Conservation (phyloP, 2,113 vertebrate genomes). For the Paradoxurus hermaphroditus region DNA sequence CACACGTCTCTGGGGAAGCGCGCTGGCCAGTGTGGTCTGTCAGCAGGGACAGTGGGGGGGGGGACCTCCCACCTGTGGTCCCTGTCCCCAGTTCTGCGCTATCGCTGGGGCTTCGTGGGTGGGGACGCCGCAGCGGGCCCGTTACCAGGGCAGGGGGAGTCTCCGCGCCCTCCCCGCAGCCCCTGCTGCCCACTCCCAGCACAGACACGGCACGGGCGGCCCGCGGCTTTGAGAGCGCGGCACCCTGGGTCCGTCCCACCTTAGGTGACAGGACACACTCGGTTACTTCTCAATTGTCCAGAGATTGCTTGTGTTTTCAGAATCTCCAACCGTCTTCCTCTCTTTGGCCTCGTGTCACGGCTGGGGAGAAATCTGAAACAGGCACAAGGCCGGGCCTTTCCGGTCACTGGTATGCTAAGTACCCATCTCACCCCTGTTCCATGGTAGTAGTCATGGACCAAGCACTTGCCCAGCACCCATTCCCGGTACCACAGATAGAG, state of each 20-base stretch:
- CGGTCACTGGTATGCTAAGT: fast-evolving
- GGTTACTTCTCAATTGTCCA: not conserved
- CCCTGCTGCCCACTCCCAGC: not conserved
- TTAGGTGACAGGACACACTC: not conserved
- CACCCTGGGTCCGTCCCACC: fast-evolving
- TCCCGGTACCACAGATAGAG: too few species aligned
- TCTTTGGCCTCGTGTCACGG: fast-evolving
- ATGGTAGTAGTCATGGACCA: too few species aligned
- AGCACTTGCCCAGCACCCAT: not conserved
- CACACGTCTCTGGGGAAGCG: not conserved
- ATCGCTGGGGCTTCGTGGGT: not conserved
- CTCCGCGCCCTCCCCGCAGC: not conserved
- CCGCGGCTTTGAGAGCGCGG: not conserved
- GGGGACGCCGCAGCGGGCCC: not conserved
- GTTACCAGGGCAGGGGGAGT: not conserved
- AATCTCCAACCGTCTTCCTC: not conserved
- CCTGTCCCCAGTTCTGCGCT: not conserved
- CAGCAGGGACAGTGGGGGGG: constrained; percentile 18
- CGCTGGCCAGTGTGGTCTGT: not conserved
- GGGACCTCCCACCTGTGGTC: not conserved
- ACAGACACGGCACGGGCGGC: fast-evolving
- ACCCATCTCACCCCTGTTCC: fast-evolving
- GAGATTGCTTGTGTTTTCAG: not conserved
- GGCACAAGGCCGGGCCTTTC: not conserved
- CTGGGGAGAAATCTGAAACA: not conserved